Percentiles rank a stretch among this genome's conserved stretches.
Evolutionary conservation across 2,888 invertebrate genomes (phyloP).

Genomic region (Frankliniella intonsa): DNA sequence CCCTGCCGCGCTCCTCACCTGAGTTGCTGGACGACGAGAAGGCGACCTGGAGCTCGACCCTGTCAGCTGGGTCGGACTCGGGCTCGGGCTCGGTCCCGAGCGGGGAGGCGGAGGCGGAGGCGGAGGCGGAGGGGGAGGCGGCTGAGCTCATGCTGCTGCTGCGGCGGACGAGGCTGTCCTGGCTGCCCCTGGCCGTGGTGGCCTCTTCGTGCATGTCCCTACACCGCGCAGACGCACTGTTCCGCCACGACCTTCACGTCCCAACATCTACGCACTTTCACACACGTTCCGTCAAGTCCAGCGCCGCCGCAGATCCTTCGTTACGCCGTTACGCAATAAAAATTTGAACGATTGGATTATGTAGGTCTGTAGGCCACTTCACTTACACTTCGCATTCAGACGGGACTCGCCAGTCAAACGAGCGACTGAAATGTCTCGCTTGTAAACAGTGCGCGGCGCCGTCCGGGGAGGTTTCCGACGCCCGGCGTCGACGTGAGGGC

Average conservation of each 20-base stretch:
- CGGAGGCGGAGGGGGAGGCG: not conserved
- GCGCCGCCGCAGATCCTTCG: not conserved
- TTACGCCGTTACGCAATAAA: slow-evolving; percentile 19
- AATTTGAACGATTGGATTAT: slow-evolving; percentile 44
- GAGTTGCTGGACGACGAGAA: slow-evolving; percentile 37
- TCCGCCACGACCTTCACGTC: not conserved
- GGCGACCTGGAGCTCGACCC: slow-evolving; percentile 39
- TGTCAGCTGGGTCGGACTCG: slow-evolving; percentile 39
- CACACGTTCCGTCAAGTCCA: not conserved
- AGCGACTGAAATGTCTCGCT: slow-evolving; percentile 48
- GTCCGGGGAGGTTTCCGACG: not conserved
- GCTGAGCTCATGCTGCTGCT: slow-evolving; percentile 23
- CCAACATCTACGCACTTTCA: slow-evolving; percentile 18
- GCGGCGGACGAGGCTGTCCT: not conserved
- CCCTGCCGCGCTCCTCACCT: slow-evolving; percentile 28
- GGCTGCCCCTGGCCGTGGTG: not conserved
- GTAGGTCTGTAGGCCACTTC: slow-evolving; percentile 87
- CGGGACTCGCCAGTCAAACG: slow-evolving; percentile 66
- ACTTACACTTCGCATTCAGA: slow-evolving; percentile 64
- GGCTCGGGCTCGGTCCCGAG: not conserved
- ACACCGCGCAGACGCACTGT: not conserved
- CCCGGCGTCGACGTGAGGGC: not conserved
- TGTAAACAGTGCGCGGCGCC: not conserved
- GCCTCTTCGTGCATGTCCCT: slow-evolving; percentile 18
- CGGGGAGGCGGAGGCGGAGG: slow-evolving; percentile 9